These are phyloP conservation scores for Etheostoma cragini DNA, from an alignment of 2,113 vertebrate genomes.

Conservation along the genomic window DNA sequence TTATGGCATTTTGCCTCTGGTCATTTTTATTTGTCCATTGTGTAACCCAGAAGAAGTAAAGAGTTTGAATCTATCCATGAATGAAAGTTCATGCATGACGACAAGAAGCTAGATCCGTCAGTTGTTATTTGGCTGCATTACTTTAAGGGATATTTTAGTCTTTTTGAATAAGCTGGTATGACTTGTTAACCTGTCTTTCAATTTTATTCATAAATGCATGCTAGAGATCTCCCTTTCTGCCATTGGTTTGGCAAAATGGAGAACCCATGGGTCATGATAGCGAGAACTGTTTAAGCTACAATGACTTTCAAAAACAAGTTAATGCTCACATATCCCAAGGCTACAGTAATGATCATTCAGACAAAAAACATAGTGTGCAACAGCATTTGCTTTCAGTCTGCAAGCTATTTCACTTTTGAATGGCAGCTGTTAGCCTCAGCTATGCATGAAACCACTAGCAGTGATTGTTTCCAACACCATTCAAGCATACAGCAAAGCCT, in stretches of 20 bases:
- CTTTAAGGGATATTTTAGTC: neutral
- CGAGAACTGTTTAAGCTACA: neutral
- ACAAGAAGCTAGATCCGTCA: neutral
- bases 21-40: conserved; percentile 4
- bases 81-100: neutral
- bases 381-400: neutral
- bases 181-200: neutral
- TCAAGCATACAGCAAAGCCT: neutral
- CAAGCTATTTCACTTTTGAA: conserved; percentile 6
- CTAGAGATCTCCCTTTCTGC: neutral
- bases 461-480: neutral
- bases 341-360: conserved; percentile 2
- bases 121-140: neutral
- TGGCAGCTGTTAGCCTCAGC: neutral
- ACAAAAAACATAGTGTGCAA: neutral
- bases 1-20: neutral
- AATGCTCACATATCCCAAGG: neutral
- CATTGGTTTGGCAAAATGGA: neutral
- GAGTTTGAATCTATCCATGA: neutral
- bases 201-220: neutral
- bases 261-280: neutral
- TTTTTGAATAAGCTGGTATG: neutral
- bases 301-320: conserved; percentile 11
- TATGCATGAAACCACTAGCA: neutral
- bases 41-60: conserved; percentile 1